Evolutionary conservation across 2,888 invertebrate genomes (phyloP), one percentile per base, ranked within the genome.

Genomic region (Scaptomyza caliginosa): DNA sequence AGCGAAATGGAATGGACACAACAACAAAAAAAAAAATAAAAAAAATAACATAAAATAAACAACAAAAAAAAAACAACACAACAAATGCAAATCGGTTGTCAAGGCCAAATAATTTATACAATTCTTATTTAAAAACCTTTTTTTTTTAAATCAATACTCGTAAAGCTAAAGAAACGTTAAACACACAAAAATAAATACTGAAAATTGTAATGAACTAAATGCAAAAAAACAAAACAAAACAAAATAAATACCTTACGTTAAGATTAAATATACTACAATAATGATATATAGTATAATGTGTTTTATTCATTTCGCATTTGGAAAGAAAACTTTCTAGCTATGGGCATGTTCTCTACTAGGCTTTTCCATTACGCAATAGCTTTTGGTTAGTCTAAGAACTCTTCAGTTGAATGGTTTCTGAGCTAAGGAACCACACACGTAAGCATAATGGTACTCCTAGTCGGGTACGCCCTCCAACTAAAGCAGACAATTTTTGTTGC

Each of bases 71-170:
- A 21, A 7, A 38, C 4, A 45, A 55, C 13, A 56, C 56, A 64
- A 69, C 54, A 70, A 62, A 74, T 75, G 74, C 60, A 73, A 74
- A 67, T 67, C 66, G 77, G 60, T 77, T 75, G 75, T 77, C 62
- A 66, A 77, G 75, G 77, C 75, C 77, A 75, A 77, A 76, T 74
- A 75, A 73, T 62, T 71, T 67, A 64, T 74, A 62, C 66, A 74
- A 72, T 78, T 78, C 67, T 67, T 69, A 60, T 50, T 52, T 60
- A 64, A 66, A 49, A 63, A 57, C 43, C 56, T 52, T 70, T 71
- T 73, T 73, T 73, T 59, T 59, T 59, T 34, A 57, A 59, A 23
- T 59, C 39, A 39, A 54, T 60, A 54, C 57, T 62, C 50, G 26
- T 71, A 64, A 67, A 59, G 49, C 66, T 71, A 75, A 71, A 75